Conservation (phyloP, 1,140 invertebrate genomes). For the Drosophila kanapiae region DNA sequence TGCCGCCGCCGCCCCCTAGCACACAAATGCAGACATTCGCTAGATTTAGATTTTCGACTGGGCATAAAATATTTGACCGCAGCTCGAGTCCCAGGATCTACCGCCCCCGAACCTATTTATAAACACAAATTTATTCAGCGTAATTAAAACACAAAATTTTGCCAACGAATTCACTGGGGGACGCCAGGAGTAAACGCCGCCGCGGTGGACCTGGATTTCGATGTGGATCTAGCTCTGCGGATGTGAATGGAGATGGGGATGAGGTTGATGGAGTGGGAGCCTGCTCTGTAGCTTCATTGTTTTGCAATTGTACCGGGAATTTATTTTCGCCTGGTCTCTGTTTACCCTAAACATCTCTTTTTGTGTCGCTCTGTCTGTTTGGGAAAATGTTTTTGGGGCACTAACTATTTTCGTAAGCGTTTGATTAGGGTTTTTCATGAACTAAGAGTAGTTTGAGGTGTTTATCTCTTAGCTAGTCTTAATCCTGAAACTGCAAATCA, state of each 20-base stretch:
- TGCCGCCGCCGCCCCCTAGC: not conserved
- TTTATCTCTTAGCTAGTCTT: not conserved
- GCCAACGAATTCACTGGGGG: conserved; percentile 47
- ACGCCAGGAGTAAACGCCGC: conserved; percentile 26
- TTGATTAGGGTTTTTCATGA: conserved; percentile 1
- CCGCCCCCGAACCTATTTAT: conserved; percentile 66
- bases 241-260: not conserved
- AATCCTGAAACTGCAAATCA: not conserved
- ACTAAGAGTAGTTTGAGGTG: not conserved
- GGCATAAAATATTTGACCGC: conserved; percentile 81
- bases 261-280: not conserved
- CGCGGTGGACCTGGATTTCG: conserved; percentile 8
- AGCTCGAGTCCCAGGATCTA: conserved; percentile 52
- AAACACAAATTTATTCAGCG: conserved; percentile 84
- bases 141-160: conserved; percentile 84
- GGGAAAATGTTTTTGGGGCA: conserved; percentile 5
- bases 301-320: conserved; percentile 63
- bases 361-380: not conserved
- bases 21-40: conserved; percentile 73
- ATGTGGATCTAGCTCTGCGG: conserved; percentile 7
- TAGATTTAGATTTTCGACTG: conserved; percentile 81
- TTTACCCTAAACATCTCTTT: conserved; percentile 27
- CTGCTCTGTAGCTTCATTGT: conserved; percentile 64
- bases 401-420: conserved; percentile 5
- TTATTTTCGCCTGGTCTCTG: conserved; percentile 46